phyloP scores from a whole-genome alignment of 2,797 vertebrate genomes.

The Sebastes vulpes region DNA sequence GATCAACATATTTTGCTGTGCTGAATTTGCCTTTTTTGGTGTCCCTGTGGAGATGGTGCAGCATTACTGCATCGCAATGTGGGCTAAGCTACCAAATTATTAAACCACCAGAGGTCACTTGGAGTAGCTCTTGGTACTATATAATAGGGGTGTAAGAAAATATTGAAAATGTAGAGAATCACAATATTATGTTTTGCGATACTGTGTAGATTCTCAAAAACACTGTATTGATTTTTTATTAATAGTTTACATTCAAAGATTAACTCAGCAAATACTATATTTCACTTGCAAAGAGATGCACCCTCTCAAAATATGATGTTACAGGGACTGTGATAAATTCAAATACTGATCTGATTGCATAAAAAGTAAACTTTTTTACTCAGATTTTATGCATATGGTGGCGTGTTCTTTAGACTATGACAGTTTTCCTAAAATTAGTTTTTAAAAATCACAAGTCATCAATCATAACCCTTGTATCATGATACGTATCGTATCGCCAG shows the following conservation, averaged over 20 bases:
- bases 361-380: neutral
- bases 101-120: slow-evolving; percentile 28
- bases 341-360: neutral
- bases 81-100: neutral
- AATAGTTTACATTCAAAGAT: neutral
- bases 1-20: neutral
- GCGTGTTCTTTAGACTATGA: too few relatives aligned
- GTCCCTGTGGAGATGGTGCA: neutral
- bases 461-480: neutral
- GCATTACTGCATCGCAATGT: neutral
- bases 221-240: neutral
- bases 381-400: neutral
- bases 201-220: neutral
- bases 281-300: too few relatives aligned
- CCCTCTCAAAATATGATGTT: too few relatives aligned
- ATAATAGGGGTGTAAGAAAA: neutral
- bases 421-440: neutral
- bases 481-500: too few relatives aligned
- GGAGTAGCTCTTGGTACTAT: neutral
- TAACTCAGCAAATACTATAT: neutral
- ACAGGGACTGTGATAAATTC: neutral
- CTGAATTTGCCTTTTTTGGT: neutral
- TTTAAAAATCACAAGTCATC: too few relatives aligned
- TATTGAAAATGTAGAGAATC: neutral
- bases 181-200: neutral